Evolutionary conservation across 2,113 vertebrate species (phyloP).

Genomic region (Plecotus auritus): DNA sequence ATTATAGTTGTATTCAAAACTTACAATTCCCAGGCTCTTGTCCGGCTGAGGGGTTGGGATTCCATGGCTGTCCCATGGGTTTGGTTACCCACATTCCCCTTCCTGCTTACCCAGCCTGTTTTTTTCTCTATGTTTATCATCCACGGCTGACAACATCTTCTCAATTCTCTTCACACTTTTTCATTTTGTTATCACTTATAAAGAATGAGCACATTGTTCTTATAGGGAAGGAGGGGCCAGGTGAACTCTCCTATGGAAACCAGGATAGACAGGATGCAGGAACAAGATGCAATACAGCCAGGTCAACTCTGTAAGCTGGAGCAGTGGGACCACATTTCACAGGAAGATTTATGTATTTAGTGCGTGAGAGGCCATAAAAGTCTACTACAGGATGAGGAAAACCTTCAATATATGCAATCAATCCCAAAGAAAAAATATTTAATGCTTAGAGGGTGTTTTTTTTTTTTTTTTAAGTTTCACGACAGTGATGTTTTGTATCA

Average conservation of each 20-base stretch:
- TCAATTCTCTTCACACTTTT: background rate
- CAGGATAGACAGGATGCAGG: background rate
- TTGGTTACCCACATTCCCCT: background rate
- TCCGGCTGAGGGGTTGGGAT: background rate
- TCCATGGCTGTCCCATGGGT: background rate
- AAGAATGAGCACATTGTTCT: background rate
- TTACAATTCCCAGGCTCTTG: background rate
- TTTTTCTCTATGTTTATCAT: background rate
- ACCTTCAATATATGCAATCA: background rate
- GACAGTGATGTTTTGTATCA: slow-evolving; percentile 47
- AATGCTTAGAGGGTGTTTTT: slow-evolving; percentile 29
- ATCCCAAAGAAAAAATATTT: slow-evolving; percentile 7
- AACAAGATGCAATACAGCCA: background rate
- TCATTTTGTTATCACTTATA: background rate
- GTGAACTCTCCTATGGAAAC: background rate
- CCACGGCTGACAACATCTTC: background rate
- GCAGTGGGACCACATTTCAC: fast-evolving
- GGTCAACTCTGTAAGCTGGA: background rate
- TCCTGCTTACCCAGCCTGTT: background rate
- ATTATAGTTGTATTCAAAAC: too few relatives aligned
- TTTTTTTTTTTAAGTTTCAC: slow-evolving; percentile 32
- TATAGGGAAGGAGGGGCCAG: background rate
- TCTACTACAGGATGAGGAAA: background rate
- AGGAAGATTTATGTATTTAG: background rate
- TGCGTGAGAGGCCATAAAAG: background rate